Conservation (phyloP, 2,888 invertebrate species). For the Oxystoma pomonae region DNA sequence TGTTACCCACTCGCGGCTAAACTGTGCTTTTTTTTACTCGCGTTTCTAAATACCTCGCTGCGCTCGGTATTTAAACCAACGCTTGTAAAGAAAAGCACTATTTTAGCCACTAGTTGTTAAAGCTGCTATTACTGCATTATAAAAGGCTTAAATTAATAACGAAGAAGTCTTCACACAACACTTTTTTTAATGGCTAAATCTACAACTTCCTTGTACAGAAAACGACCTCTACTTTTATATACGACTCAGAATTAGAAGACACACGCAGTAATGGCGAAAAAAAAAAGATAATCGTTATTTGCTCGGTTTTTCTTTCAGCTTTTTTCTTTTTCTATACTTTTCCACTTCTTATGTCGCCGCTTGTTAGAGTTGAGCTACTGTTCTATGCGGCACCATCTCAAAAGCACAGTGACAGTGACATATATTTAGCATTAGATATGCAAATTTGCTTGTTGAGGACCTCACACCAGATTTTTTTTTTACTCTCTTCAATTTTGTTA, state of each 20-base stretch:
- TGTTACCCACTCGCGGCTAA: too few species aligned
- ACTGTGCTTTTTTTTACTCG: too few species aligned
- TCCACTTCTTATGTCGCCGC: background rate
- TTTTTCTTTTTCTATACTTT: background rate
- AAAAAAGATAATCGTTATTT: conserved; percentile 21
- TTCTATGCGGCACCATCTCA: background rate
- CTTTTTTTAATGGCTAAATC: background rate
- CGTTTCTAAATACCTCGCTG: too few species aligned
- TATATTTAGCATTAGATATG: background rate
- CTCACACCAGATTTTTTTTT: too few species aligned
- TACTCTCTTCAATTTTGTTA: too few species aligned
- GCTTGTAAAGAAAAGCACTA: too few species aligned
- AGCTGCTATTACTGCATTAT: too few species aligned
- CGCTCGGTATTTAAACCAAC: too few species aligned
- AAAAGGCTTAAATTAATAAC: background rate
- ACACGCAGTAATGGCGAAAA: conserved; percentile 10
- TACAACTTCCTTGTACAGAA: background rate
- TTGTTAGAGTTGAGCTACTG: background rate
- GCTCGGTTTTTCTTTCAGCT: conserved; percentile 12
- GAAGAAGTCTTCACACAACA: background rate
- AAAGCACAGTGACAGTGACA: background rate
- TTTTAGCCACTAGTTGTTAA: too few species aligned
- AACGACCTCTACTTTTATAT: background rate
- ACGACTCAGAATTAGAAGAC: conserved; percentile 3
- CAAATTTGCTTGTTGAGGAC: too few species aligned